Evolutionary conservation across 2,888 invertebrate genomes (phyloP), one percentile per base, ranked within the genome.

Genomic region (Rotaria sp.): DNA sequence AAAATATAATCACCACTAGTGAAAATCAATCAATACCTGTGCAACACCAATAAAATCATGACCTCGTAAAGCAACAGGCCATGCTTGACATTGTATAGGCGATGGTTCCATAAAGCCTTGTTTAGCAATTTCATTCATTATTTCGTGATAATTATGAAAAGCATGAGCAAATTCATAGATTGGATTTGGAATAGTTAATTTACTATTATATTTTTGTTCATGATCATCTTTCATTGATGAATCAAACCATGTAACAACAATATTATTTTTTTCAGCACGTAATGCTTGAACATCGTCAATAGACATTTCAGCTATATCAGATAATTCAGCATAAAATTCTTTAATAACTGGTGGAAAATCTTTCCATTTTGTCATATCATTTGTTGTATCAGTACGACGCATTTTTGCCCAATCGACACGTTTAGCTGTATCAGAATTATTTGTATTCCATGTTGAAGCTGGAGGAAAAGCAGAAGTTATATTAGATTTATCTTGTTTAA

Each of bases 11-110:
- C 41, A 52, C 50, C 50, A 30, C 38, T 45, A 50, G 0, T 35
- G 11, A n/a, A 13, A 15, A 86, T 87, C 88, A 90, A 90, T 92
- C 26, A 8, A 55, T 35, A 80, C 80, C 35, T 96, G 97, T 0
- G 97, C 97, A 88, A 98, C 97, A 18, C 97, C 97, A 90, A 98
- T 97, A 90, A 97, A 92, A 91, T 98, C 97, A 89, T 94, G 94
- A 0, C 98, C 98, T 89, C 94, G 94, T 75, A 98, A 91, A 0
- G 97, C 92, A 87, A 97, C 93, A 1, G 98, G 98, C 97, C 97
- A 98, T 0, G 96, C 95, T 92, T 97, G 96, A 87, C 94, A 93
- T 91, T 92, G 92, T 89, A 97, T 96, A 0, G 97, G 97, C 0
- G 96, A 95, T 0, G 97, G 97, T 87, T 93, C 93, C 45, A 91